Conservation (phyloP, 2,797 vertebrate species). For the Melanotaenia trifasciata region DNA sequence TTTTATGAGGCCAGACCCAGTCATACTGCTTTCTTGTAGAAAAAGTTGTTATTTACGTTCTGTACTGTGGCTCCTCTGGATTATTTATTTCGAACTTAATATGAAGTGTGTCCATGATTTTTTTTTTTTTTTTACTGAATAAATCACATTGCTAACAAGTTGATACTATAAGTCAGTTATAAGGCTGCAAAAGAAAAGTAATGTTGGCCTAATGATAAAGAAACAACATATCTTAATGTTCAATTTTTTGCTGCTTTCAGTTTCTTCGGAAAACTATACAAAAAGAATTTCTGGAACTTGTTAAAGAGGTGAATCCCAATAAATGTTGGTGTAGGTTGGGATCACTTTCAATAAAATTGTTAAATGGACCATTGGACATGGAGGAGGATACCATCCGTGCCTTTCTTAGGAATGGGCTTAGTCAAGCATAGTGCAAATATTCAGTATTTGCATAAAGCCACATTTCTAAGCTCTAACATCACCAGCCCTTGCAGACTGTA, state of each 20-base stretch:
- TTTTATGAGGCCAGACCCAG: background rate
- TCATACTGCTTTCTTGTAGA: conserved; percentile 7
- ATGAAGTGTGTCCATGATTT: background rate
- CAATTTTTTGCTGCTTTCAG: too few relatives aligned
- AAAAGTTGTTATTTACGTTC: conserved; percentile 11
- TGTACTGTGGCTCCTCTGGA: background rate
- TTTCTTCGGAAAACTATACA: background rate
- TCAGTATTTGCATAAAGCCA: background rate
- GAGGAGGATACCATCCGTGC: background rate
- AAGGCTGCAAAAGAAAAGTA: background rate
- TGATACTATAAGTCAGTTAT: background rate
- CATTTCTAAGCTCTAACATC: background rate
- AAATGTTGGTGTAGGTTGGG: background rate
- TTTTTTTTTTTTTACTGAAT: background rate
- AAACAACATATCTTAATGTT: too few relatives aligned
- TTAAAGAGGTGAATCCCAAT: background rate
- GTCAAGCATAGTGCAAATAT: background rate
- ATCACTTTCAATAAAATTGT: background rate
- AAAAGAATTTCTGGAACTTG: background rate
- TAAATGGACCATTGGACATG: background rate
- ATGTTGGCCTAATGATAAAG: background rate
- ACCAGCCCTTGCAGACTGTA: too few relatives aligned
- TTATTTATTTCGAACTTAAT: background rate
- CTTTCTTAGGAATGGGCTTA: background rate
- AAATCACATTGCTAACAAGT: background rate